These are phyloP conservation scores for Orthosia gothica DNA, from an alignment of 2,888 invertebrate genomes.

Conservation along the genomic window DNA sequence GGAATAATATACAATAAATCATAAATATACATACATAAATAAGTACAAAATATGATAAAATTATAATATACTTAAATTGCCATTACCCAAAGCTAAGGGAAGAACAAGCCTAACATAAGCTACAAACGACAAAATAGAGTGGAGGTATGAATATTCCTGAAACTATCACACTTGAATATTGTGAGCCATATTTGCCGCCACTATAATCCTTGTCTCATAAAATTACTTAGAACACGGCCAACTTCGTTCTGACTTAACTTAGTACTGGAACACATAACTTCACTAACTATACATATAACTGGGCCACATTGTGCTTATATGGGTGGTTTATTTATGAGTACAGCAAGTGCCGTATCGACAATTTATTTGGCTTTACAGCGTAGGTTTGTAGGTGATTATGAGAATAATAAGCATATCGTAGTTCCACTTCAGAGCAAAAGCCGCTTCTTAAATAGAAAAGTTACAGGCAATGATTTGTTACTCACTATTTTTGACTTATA, in stretches of 20 bases:
- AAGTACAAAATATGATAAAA: too few relatives aligned
- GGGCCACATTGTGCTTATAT: slow-evolving; percentile 34
- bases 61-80: too few relatives aligned
- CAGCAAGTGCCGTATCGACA: background rate
- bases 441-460: background rate
- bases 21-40: too few relatives aligned
- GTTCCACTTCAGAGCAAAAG: background rate
- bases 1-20: too few relatives aligned
- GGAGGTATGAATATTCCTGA: slow-evolving; percentile 6
- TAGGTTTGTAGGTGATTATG: background rate
- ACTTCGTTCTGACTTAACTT: slow-evolving; percentile 61
- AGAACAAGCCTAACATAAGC: background rate
- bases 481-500: too few relatives aligned
- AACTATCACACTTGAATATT: slow-evolving; percentile 14
- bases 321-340: slow-evolving; percentile 31
- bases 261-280: slow-evolving; percentile 47
- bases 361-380: background rate
- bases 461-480: too few relatives aligned
- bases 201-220: slow-evolving; percentile 42
- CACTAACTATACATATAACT: slow-evolving; percentile 39
- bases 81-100: background rate
- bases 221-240: slow-evolving; percentile 59
- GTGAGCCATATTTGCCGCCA: slow-evolving; percentile 34
- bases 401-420: background rate
- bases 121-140: background rate